Base-by-base conservation (phyloP, 2,113 vertebrate genomes). In the Promerops cafer region DNA sequence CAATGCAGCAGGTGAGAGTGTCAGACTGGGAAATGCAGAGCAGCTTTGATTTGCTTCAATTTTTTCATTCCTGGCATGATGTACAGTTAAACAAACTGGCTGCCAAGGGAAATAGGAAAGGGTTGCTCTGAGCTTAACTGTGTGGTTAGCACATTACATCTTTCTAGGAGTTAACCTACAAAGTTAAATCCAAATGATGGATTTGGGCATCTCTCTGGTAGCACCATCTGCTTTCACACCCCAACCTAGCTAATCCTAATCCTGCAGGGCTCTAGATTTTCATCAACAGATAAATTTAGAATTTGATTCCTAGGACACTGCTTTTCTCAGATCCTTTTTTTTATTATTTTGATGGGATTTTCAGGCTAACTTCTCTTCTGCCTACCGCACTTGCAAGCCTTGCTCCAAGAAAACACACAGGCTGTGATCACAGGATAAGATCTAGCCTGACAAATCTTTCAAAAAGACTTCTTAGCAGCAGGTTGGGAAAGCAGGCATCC, bases 31-130 rank as follows among this genome's bases (percentile, higher is more conserved):
- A 95, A 90, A 91, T 10, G 27, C 89, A 88, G 69, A 92, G 24
- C 44, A 82, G 64, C 52, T 92, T 92, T 83, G 56, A 81, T 93
- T 92, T 81, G 23, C 78, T 86, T 53, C 42, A 52, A 10, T 57
- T 88, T 84, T 74, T 49, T 69, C 47, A 54, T 70, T 90, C 88
- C 76, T 90, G 83, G 80, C 72, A 39, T 81, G 68, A 93, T 44
- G 40, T 37, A 21, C 53, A 79, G 76, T 81, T 92, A 92, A 96
- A 94, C 79, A 93, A 92, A 94, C 35, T 49, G 40, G 17, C 52
- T 96, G 94, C 94, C 90, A 95, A 97, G 40, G 69, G 92, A 94
- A 95, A 95, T 83, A 88, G 82, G 56, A 93, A 93, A 90, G 60
- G 68, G 94, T 83, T 94, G 85, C 79, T 92, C 90, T 60, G 60